Conservation (phyloP, 2,888 invertebrate species). For the Dendrolimus pini region DNA sequence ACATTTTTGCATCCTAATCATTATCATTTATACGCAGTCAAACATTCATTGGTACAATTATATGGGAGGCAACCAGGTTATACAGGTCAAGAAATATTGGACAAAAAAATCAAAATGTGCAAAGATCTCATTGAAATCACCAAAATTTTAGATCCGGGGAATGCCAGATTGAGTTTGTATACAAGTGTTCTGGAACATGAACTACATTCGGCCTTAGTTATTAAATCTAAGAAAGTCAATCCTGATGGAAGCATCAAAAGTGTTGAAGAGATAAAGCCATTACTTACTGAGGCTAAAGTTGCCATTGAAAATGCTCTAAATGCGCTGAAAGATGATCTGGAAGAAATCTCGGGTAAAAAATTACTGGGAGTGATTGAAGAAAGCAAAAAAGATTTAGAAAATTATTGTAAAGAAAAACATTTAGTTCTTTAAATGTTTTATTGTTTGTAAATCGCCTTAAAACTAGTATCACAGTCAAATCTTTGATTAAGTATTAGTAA, state of each 20-base stretch:
- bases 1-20: conserved; percentile 89
- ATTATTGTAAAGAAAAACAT: conserved; percentile 64
- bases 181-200: conserved; percentile 87
- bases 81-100: conserved; percentile 76
- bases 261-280: conserved; percentile 46
- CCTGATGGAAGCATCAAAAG: conserved; percentile 33
- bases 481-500: conserved; percentile 19
- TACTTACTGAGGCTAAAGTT: conserved; percentile 60
- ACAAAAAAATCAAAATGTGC: conserved; percentile 82
- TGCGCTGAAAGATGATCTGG: conserved; percentile 67
- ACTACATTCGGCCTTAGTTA: conserved; percentile 75
- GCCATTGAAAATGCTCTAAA: conserved; percentile 58
- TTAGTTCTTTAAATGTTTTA: conserved; percentile 26
- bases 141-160: conserved; percentile 82
- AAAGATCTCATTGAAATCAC: conserved; percentile 79
- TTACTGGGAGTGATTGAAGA: conserved; percentile 60
- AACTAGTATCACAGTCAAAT: conserved; percentile 40
- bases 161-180: conserved; percentile 84
- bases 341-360: conserved; percentile 74
- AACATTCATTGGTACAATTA: conserved; percentile 88
- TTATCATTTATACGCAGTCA: conserved; percentile 87
- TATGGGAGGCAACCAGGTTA: conserved; percentile 83
- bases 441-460: conserved; percentile 17
- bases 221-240: conserved; percentile 62
- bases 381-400: conserved; percentile 65